Conservation (phyloP, 2,113 vertebrate genomes). For the Sinosuthora webbiana region DNA sequence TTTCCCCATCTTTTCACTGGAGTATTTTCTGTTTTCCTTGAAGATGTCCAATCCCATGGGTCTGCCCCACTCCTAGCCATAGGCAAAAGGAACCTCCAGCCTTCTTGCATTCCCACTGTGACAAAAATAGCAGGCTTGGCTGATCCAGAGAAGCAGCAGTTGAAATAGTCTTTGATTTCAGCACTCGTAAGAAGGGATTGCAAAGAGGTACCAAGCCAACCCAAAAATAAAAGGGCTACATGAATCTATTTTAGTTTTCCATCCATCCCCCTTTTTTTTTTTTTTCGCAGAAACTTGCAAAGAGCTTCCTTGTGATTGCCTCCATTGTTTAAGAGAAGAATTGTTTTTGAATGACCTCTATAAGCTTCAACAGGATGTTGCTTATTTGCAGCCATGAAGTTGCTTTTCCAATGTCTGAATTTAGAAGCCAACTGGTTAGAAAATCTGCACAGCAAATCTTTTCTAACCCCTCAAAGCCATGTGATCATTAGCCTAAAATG, state of each 20-base stretch:
- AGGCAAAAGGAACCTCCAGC: background rate
- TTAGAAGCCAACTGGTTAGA: background rate
- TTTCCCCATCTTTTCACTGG: background rate
- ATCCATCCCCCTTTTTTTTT: background rate
- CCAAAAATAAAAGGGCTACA: background rate
- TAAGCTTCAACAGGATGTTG: background rate
- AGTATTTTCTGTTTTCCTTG: background rate
- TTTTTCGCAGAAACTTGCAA: background rate
- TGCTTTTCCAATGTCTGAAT: background rate
- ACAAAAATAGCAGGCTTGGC: background rate
- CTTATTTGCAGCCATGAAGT: background rate
- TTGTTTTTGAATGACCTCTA: background rate
- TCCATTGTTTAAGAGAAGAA: constrained; percentile 41
- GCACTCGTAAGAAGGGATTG: background rate
- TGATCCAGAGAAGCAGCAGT: background rate
- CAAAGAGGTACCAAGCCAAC: background rate
- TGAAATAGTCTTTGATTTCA: constrained; percentile 4
- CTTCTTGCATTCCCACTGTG: background rate
- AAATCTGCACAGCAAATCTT: background rate
- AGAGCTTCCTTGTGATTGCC: constrained; percentile 32
- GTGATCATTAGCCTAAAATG: background rate
- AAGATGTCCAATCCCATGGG: background rate
- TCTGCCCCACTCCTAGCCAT: background rate
- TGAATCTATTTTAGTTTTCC: constrained; percentile 9
- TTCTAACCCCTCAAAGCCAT: background rate